These are phyloP conservation scores for Zygogramma bicolorata DNA, from an alignment of 2,888 invertebrate species.

Conservation along the genomic window DNA sequence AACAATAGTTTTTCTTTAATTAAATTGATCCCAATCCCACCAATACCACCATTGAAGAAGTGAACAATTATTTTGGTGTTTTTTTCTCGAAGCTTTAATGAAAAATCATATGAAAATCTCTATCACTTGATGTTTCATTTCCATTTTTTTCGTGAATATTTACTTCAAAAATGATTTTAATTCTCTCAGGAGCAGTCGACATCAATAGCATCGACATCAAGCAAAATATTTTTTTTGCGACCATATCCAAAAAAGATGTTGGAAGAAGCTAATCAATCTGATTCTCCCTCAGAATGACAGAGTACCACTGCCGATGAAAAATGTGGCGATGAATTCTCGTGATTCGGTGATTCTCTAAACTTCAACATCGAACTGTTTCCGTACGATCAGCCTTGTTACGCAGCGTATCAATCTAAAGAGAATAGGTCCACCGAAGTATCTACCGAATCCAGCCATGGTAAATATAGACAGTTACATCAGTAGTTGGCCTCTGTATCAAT, in stretches of 20 bases:
- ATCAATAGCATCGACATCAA: constrained; percentile 29
- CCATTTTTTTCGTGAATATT: constrained; percentile 16
- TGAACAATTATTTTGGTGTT: constrained; percentile 19
- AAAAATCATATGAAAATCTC: constrained; percentile 13
- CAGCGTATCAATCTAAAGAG: constrained; percentile 37
- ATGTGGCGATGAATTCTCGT: too few relatives aligned
- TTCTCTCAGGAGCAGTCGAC: constrained; percentile 26
- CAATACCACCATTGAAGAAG: too few relatives aligned
- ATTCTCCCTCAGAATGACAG: constrained; percentile 23
- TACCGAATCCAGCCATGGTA: constrained; percentile 17
- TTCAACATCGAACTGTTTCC: constrained; percentile 37
- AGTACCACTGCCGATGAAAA: too few relatives aligned
- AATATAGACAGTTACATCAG: constrained; percentile 37
- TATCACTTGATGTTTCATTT: constrained; percentile 19
- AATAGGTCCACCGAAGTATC: constrained; percentile 37
- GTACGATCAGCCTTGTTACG: constrained; percentile 41
- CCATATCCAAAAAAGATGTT: constrained; percentile 26
- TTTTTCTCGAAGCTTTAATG: constrained; percentile 17
- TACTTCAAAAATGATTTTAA: constrained; percentile 24
- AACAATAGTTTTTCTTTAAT: too few relatives aligned
- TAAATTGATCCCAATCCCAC: too few relatives aligned
- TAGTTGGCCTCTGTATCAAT: too few relatives aligned
- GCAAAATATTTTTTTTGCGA: constrained; percentile 27
- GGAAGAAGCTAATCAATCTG: constrained; percentile 28
- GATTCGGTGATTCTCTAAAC: too few relatives aligned